Evolutionary conservation across 2,888 invertebrate species (phyloP).

Genomic region (Drosophila neotestacea): DNA sequence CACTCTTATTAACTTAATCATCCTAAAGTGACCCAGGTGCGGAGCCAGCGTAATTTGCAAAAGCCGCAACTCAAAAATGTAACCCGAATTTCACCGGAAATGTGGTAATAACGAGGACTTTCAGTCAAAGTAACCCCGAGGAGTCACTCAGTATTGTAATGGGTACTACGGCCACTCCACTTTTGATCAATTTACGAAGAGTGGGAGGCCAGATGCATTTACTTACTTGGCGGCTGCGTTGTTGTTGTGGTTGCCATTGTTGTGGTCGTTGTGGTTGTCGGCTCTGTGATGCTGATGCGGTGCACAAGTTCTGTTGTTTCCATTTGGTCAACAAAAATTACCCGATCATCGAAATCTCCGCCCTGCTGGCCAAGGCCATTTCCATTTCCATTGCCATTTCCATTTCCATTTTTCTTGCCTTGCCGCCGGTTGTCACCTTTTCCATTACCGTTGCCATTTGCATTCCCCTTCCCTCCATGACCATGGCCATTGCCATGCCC

Average conservation of each 20-base stretch:
- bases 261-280: constrained; percentile 82
- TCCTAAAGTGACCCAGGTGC: not conserved
- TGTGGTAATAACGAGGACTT: constrained; percentile 10
- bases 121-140: constrained; percentile 1
- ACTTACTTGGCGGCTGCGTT: constrained; percentile 87
- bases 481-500: constrained; percentile 56
- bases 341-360: constrained; percentile 84
- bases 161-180: not conserved
- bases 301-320: constrained; percentile 86
- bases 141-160: constrained; percentile 21
- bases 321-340: constrained; percentile 84
- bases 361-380: constrained; percentile 57
- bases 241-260: constrained; percentile 88
- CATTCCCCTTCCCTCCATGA: constrained; percentile 35
- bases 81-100: constrained; percentile 23
- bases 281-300: constrained; percentile 85
- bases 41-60: constrained; percentile 3
- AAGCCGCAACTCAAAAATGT: constrained; percentile 22
- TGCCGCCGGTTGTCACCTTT: constrained; percentile 49
- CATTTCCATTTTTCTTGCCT: constrained; percentile 22
- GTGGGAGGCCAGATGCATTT: constrained; percentile 54
- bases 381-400: constrained; percentile 27
- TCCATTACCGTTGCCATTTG: constrained; percentile 42
- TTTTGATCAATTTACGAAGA: no score
- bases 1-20: constrained; percentile 26